phyloP scores from a whole-genome alignment of 2,888 invertebrate species.

The Balanococcus diminutus region DNA sequence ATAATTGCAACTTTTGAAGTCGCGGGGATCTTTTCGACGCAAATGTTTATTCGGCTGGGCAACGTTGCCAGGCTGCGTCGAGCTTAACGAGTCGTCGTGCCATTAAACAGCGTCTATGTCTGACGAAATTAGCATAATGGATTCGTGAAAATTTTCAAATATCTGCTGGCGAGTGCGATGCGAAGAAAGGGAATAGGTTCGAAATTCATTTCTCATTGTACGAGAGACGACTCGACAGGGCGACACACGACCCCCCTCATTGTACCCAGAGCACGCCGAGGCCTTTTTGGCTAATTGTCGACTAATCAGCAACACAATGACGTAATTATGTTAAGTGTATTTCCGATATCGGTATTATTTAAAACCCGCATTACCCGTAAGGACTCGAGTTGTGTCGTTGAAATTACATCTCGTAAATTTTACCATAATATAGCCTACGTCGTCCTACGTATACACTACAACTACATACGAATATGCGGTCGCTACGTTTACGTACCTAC shows the following conservation, averaged over 20 bases:
- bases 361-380: not conserved
- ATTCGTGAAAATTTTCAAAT: not conserved
- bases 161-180: not conserved
- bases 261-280: not conserved
- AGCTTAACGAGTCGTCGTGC: not conserved
- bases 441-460: not conserved
- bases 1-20: not conserved
- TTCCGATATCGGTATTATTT: conserved; percentile 19
- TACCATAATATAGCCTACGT: not conserved
- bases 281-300: conserved; percentile 17
- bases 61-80: not conserved
- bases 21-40: not conserved
- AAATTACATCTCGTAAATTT: conserved; percentile 16
- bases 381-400: not conserved
- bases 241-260: not conserved
- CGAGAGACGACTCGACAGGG: too few species aligned
- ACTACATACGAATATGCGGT: not conserved
- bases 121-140: conserved; percentile 6
- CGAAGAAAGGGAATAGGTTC: not conserved
- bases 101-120: not conserved
- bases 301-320: conserved; percentile 9
- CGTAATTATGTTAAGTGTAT: conserved; percentile 26
- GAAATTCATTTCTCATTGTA: not conserved
- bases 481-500: not conserved
- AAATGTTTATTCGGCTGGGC: not conserved